These are phyloP conservation scores for Cyclophora albipunctata DNA, from an alignment of 2,888 invertebrate species.

Conservation along the genomic window DNA sequence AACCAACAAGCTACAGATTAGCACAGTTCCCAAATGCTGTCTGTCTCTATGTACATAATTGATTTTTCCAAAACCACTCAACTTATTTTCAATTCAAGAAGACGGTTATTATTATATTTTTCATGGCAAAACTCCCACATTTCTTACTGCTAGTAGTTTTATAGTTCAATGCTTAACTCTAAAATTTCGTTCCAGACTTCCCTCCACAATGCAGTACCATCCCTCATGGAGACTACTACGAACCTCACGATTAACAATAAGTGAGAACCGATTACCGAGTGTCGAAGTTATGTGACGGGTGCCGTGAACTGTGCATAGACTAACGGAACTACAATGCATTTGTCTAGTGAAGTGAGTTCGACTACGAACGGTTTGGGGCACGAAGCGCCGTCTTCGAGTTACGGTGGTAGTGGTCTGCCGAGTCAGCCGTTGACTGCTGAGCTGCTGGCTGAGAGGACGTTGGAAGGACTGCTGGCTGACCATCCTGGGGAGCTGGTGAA, in stretches of 20 bases:
- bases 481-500: slow-evolving; percentile 94
- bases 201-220: slow-evolving; percentile 4
- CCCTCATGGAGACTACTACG: neutral
- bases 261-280: slow-evolving; percentile 12
- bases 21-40: no score
- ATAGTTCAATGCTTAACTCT: slow-evolving; percentile 1
- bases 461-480: slow-evolving; percentile 89
- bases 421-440: slow-evolving; percentile 85
- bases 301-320: slow-evolving; percentile 29
- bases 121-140: no score
- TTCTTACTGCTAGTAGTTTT: no score
- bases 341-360: slow-evolving; percentile 86
- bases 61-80: no score
- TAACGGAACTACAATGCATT: slow-evolving; percentile 76
- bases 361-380: slow-evolving; percentile 76
- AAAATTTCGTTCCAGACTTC: slow-evolving; percentile 1
- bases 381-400: slow-evolving; percentile 67
- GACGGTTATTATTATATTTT: no score
- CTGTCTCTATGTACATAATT: no score
- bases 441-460: slow-evolving; percentile 86
- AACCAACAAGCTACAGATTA: no score
- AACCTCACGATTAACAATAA: neutral
- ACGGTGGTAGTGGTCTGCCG: slow-evolving; percentile 49
- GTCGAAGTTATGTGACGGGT: slow-evolving; percentile 55
- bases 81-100: no score